Base-by-base conservation (phyloP, 2,888 invertebrate genomes). In the Euproctis similis region DNA sequence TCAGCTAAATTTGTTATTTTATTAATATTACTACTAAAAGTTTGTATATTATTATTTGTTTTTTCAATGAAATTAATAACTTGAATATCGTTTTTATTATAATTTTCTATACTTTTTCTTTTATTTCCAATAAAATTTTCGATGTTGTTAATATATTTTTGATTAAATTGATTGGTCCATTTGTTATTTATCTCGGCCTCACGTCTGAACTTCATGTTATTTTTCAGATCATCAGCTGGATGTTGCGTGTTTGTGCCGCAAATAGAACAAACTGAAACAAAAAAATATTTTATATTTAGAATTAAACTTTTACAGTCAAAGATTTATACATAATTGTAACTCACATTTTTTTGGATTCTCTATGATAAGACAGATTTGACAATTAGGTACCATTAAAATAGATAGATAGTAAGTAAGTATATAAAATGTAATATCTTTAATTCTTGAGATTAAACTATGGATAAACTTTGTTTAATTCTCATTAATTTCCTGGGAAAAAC, bases 201-300 rank as follows among this genome's bases (percentile, higher is more conserved):
- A 16, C 34, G 23, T 26, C 40, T 31, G 36, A 46, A 36, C 36
- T 44, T 29, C 31, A 37, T 33, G 20, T 26, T 34, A 30, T 32
- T 42, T 26, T 10, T 56, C 44, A 66, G 66, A 67, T 72, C 50
- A 76, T 71, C 75, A 72, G 68, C 71, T 71, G 46, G 35, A 42
- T 39, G 53, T 36, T 61, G 61, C 37, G 59, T 59, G 24, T 62
- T 46, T 34, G 57, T 61, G 46, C 69, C 62, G 53, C 57, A 42
- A 40, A 58, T 65, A 34, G 69, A 65, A 58, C 58, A 73, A 55
- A 67, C 81, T 81, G 76, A 0, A 81, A 81, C 63, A 69, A 70
- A 34, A 41, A 28, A 4, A 6, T 14, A 4, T 14, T 4, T 4
- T 4, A 4, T 14, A 14, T 4, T 6, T 4, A 14, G 14, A n/a